phyloP scores from a whole-genome alignment of 2,797 vertebrate species.

The Thunnus albacares region DNA sequence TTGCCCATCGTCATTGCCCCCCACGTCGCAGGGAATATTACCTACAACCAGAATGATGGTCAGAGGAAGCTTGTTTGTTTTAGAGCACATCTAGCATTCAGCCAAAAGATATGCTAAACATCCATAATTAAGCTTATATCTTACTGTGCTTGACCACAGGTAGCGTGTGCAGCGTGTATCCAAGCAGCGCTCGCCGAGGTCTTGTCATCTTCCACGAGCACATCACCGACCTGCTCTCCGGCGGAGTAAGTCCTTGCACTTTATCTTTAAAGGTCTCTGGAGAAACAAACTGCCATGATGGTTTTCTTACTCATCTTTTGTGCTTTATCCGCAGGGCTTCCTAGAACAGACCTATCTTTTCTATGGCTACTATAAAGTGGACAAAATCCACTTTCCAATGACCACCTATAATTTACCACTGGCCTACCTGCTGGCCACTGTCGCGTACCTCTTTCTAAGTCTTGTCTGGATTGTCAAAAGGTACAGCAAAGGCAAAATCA shows the following conservation, averaged over 20 bases:
- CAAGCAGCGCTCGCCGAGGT: slow-evolving; percentile 78
- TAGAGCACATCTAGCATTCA: not conserved
- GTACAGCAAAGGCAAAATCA: slow-evolving; percentile 73
- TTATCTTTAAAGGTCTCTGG: not conserved
- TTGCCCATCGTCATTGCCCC: slow-evolving; percentile 88
- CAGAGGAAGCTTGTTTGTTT: slow-evolving; percentile 56
- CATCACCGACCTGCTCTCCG: slow-evolving; percentile 93
- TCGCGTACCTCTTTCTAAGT: slow-evolving; percentile 92
- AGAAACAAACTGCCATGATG: not conserved
- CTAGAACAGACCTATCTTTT: slow-evolving; percentile 94
- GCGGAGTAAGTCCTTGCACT: slow-evolving; percentile 87
- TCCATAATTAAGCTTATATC: not conserved
- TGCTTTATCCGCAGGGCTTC: slow-evolving; percentile 88
- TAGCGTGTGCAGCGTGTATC: slow-evolving; percentile 86
- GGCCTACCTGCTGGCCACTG: slow-evolving; percentile 92
- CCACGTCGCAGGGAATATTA: slow-evolving; percentile 84
- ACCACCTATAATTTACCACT: slow-evolving; percentile 90
- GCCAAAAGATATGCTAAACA: not conserved
- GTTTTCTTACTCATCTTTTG: slow-evolving; percentile 18
- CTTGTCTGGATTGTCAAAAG: slow-evolving; percentile 95
- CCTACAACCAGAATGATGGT: slow-evolving; percentile 67
- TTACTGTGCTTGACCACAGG: slow-evolving; percentile 74
- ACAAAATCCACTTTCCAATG: slow-evolving; percentile 79
- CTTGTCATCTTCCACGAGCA: slow-evolving; percentile 92
- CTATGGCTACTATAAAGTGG: slow-evolving; percentile 92